Evolutionary conservation across 2,888 invertebrate species (phyloP), one percentile per base, ranked within the genome.

Genomic region (Cordilura impudica): DNA sequence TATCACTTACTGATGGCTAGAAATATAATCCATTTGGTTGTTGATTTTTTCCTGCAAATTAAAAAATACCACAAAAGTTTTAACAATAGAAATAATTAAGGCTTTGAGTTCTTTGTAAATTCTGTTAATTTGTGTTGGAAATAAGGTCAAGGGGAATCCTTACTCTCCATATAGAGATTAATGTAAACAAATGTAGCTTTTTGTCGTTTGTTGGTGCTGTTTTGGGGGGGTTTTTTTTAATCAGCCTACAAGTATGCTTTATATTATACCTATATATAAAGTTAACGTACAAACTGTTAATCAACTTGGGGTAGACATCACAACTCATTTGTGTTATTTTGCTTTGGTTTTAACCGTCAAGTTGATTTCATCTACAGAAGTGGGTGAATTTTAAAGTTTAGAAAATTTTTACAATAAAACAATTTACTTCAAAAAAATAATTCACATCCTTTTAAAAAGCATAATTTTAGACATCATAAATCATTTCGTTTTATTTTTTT

Each of bases 141-240:
- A 67, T 74, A 67, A 66, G 77, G 77, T 77, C 69, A 77, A 77
- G 73, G 54, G 54, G 66, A 56, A 4, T 8, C 61, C 18, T 51
- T 47, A 56, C 31, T 35, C 63, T 51, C 10, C n/a, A n/a, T n/a
- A n/a, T 39, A 39, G 1, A n/a, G 2, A n/a, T n/a, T n/a, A n/a
- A 1, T 39, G 12, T n/a, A n/a, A 39, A n/a, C 35, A 56, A 53
- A 39, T 23, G 47, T 18, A 14, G 14, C 31, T 23, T 7, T 16
- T 12, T n/a, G 7, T 63, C 49, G 19, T 47, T 2, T 16, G 8
- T 23, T 60, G 19, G 29, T 43, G 31, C 31, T 12, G 16, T 26
- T 60, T 72, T 51, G 31, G 7, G n/a, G 19, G n/a, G 7, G 5
- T 26, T 43, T 29, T 47, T 56, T 31, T 6, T 16, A 56, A 35